Evolutionary conservation across 2,797 vertebrate species (phyloP).

Genomic region (Muscicapa striata): DNA sequence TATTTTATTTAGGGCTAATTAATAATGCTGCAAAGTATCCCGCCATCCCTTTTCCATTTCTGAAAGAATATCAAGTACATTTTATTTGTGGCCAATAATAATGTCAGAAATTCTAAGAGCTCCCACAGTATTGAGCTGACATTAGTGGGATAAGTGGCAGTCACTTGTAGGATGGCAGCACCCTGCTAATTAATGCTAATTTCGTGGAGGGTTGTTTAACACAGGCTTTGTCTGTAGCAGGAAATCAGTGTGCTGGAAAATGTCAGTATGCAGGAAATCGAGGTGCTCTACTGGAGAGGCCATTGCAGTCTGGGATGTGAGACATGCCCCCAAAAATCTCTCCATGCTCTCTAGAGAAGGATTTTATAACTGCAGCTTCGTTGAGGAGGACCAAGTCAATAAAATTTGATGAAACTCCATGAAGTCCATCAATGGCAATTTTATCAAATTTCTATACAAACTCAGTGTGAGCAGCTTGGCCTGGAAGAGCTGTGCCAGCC

Average conservation of each 20-base stretch:
- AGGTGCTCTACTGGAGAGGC: not conserved
- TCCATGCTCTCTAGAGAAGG: not conserved
- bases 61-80: not conserved
- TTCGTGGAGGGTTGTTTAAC: not conserved
- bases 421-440: not conserved
- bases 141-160: not conserved
- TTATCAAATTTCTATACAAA: not conserved
- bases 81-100: slow-evolving; percentile 9
- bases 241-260: too few species aligned
- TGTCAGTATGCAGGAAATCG: not conserved
- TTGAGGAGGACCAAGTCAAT: not conserved
- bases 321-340: not conserved
- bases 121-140: not conserved
- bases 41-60: not conserved
- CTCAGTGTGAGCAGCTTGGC: rapidly evolving
- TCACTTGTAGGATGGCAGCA: not conserved
- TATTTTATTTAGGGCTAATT: not conserved
- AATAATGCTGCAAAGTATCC: not conserved
- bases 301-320: not conserved
- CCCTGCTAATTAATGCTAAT: slow-evolving; percentile 17
- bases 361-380: not conserved
- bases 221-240: not conserved
- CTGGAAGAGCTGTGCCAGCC: not conserved
- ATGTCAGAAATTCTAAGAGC: slow-evolving; percentile 5
- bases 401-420: not conserved